phyloP scores from a whole-genome alignment of 1,140 invertebrate species.

The Dendrolimus punctatus region DNA sequence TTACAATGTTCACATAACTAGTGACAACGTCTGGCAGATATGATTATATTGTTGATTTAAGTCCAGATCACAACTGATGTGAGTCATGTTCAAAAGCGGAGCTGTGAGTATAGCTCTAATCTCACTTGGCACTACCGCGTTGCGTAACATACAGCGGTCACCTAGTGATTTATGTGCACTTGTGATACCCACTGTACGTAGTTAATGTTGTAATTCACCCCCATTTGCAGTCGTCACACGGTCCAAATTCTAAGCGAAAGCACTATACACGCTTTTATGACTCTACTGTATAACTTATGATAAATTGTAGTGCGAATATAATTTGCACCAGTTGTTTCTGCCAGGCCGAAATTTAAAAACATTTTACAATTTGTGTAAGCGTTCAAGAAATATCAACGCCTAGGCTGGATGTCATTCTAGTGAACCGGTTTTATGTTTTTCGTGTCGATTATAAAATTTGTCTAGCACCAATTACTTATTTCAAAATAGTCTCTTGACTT shows the following conservation, averaged over 20 bases:
- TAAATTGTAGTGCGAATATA: constrained; percentile 27
- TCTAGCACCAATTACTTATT: no score
- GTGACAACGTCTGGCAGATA: not conserved
- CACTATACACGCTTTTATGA: constrained; percentile 14
- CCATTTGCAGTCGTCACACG: constrained; percentile 4
- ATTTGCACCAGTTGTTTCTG: constrained; percentile 27
- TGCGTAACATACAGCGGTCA: constrained; percentile 21
- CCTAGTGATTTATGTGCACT: constrained; percentile 26
- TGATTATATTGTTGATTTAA: constrained; percentile 19
- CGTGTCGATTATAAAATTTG: not conserved
- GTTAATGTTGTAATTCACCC: constrained; percentile 20
- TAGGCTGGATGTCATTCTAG: constrained; percentile 34
- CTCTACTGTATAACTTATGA: constrained; percentile 20
- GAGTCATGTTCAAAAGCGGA: constrained; percentile 21
- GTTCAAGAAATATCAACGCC: constrained; percentile 37
- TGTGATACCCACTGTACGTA: constrained; percentile 13
- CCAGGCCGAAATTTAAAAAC: constrained; percentile 22
- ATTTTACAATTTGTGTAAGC: constrained; percentile 37
- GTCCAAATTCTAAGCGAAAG: constrained; percentile 22
- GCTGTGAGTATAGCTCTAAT: constrained; percentile 13
- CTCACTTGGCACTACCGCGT: constrained; percentile 13
- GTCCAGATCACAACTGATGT: constrained; percentile 18
- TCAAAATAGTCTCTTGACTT: not conserved
- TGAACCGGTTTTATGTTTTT: constrained; percentile 27
- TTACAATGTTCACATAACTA: constrained; percentile 17